Evolutionary conservation across 2,113 vertebrate genomes (phyloP).

Genomic region (Chamaetylas fuelleborni): DNA sequence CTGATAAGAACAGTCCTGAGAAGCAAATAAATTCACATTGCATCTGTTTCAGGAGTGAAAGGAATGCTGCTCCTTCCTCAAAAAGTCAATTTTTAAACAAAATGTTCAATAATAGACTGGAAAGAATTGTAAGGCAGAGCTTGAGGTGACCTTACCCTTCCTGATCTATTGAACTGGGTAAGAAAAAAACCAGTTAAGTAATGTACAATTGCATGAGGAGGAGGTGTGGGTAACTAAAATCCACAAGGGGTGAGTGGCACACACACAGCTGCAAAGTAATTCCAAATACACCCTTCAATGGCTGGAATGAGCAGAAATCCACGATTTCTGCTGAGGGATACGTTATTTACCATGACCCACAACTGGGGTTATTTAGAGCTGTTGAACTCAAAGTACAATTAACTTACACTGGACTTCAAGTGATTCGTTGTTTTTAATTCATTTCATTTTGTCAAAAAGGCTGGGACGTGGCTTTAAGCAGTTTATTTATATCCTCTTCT

Average conservation of each 20-base stretch:
- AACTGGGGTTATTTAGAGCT: neutral
- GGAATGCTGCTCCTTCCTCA: neutral
- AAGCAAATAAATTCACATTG: neutral
- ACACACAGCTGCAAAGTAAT: neutral
- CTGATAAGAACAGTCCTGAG: neutral
- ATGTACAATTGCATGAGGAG: neutral
- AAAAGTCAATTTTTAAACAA: neutral
- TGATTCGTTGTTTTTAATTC: neutral
- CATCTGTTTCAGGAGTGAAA: neutral
- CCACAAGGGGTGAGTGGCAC: neutral
- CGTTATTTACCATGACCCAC: accelerated
- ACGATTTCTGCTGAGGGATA: neutral
- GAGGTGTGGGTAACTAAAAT: neutral
- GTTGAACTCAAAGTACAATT: neutral
- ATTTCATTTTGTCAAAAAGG: neutral
- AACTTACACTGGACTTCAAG: neutral
- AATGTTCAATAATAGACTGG: neutral
- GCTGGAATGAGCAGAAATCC: neutral
- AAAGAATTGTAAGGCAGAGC: neutral
- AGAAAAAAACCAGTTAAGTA: neutral
- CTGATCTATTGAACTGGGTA: neutral
- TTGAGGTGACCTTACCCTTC: neutral
- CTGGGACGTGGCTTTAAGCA: neutral
- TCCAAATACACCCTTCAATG: neutral
- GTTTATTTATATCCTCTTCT: neutral